phyloP scores from a whole-genome alignment of 2,113 vertebrate genomes.

The Carettochelys insculpta region DNA sequence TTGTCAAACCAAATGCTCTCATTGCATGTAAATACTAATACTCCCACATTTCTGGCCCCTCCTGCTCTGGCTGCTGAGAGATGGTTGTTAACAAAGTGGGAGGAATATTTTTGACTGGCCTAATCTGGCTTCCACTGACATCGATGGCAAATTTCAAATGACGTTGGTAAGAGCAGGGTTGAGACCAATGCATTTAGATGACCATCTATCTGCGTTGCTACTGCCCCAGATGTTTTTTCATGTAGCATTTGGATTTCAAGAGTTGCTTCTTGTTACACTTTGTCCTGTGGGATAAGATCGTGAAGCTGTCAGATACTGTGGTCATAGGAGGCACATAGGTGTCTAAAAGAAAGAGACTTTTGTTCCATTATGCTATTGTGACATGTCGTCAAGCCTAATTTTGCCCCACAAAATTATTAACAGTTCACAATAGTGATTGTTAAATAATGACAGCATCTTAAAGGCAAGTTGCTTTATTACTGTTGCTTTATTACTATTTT shows the following conservation, averaged over 20 bases:
- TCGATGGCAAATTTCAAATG: background rate
- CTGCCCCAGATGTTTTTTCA: background rate
- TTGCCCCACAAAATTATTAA: background rate
- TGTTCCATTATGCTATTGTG: background rate
- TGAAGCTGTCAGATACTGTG: background rate
- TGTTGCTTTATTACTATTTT: background rate
- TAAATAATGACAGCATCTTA: background rate
- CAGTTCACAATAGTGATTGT: background rate
- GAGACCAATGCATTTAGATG: background rate
- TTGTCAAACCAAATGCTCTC: slow-evolving; percentile 5
- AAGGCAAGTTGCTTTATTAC: background rate
- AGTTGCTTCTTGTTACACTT: background rate
- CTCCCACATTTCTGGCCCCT: background rate
- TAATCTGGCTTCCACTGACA: background rate
- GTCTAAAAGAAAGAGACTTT: background rate
- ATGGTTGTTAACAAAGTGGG: background rate
- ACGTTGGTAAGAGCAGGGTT: background rate
- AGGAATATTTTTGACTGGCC: background rate
- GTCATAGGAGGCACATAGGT: background rate
- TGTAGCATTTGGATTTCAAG: background rate
- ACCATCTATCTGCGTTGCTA: background rate
- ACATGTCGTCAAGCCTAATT: background rate
- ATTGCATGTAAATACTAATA: slow-evolving; percentile 11
- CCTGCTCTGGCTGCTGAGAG: background rate
- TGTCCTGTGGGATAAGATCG: background rate